These are phyloP conservation scores for Dasypus novemcinctus DNA, from an alignment of 2,113 vertebrate species.

Conservation along the genomic window DNA sequence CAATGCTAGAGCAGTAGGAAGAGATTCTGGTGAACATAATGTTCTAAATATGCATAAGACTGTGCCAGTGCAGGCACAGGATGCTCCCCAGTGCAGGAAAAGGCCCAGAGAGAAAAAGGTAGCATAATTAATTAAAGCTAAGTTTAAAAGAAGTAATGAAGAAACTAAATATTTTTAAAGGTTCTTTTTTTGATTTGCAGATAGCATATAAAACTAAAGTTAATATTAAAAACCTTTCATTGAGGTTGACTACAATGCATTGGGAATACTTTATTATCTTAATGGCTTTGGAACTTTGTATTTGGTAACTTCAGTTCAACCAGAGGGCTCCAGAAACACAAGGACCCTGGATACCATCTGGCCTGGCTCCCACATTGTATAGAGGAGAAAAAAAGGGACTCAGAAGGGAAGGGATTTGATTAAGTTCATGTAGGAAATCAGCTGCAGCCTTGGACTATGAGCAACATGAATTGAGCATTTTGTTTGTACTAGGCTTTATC, in stretches of 20 bases:
- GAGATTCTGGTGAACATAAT: not conserved
- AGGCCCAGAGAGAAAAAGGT: not conserved
- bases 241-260: not conserved
- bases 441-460: not conserved
- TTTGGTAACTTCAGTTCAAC: not conserved
- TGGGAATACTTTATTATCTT: not conserved
- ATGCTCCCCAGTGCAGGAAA: not conserved
- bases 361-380: not conserved
- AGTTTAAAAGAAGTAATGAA: not conserved
- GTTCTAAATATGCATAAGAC: not conserved
- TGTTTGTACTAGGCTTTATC: not conserved
- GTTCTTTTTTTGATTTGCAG: not conserved
- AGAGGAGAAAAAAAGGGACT: not conserved
- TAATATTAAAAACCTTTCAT: not conserved
- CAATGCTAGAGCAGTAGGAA: not conserved
- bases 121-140: not conserved
- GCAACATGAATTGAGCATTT: not conserved
- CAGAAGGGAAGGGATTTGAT: not conserved
- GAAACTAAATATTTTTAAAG: not conserved
- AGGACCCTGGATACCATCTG: not conserved
- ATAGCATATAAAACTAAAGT: not conserved
- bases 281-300: not conserved
- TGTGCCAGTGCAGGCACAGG: fast-evolving
- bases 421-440: not conserved
- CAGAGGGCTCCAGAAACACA: not conserved